Evolutionary conservation across 2,113 vertebrate species (phyloP).

Genomic region (Fregetta grallaria): DNA sequence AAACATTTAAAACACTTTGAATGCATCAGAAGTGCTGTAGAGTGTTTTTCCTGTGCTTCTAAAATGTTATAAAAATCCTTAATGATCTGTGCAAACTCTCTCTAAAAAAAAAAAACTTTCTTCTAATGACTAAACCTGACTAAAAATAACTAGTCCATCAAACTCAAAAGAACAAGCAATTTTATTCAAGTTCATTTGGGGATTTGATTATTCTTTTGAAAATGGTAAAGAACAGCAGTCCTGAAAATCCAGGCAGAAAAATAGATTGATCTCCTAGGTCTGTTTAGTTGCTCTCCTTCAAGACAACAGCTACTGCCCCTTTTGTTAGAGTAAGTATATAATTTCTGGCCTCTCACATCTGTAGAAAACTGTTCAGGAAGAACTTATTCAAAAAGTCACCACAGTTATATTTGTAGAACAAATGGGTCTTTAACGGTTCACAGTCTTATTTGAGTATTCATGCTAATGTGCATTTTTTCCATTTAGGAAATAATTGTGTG

Average conservation of each 20-base stretch:
- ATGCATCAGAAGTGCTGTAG: not conserved
- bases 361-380: not conserved
- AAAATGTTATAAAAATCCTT: slow-evolving; percentile 30
- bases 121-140: slow-evolving; percentile 17
- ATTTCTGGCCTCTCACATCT: not conserved
- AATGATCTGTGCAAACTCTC: not conserved
- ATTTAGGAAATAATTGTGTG: slow-evolving; percentile 40
- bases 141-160: slow-evolving; percentile 60
- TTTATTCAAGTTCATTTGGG: slow-evolving; percentile 1
- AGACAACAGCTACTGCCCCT: not conserved
- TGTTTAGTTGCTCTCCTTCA: not conserved
- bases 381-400: not conserved
- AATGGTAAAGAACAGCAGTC: not conserved
- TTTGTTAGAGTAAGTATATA: not conserved
- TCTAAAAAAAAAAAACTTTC: not conserved
- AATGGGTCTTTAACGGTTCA: slow-evolving; percentile 35
- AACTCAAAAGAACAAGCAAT: slow-evolving; percentile 5
- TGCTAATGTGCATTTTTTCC: slow-evolving; percentile 23
- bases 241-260: slow-evolving; percentile 10
- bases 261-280: not conserved
- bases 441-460: slow-evolving; percentile 29
- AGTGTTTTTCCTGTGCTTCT: not conserved
- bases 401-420: slow-evolving; percentile 36
- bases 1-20: not conserved
- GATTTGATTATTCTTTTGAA: slow-evolving; percentile 10